Conservation (phyloP, 2,113 vertebrate species). For the Lagopus muta region DNA sequence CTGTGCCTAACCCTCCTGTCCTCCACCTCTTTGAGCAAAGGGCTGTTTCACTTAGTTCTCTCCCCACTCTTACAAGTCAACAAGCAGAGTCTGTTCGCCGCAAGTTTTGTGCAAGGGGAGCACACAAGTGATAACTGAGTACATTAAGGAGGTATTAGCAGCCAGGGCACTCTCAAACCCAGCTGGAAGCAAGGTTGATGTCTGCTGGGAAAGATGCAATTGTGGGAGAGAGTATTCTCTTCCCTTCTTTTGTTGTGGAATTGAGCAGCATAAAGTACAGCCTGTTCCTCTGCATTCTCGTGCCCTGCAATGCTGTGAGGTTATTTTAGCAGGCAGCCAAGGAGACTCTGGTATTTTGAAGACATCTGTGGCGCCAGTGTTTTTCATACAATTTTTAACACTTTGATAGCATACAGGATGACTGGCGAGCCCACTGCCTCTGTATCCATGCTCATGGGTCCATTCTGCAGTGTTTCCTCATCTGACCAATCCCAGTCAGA, state of each 20-base stretch:
- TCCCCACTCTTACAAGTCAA: not conserved
- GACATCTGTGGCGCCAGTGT: conserved; percentile 59
- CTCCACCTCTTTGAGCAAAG: not conserved
- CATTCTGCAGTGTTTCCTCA: not conserved
- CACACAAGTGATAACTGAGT: conserved; percentile 16
- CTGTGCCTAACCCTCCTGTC: not conserved
- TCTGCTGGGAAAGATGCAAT: conserved; percentile 34
- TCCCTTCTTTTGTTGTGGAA: conserved; percentile 45
- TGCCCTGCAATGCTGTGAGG: conserved; percentile 62
- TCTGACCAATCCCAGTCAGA: accelerated
- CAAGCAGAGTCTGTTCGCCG: not conserved
- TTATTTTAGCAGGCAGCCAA: conserved; percentile 69
- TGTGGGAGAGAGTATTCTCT: conserved; percentile 22
- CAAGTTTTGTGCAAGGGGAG: not conserved
- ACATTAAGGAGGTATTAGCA: conserved; percentile 26
- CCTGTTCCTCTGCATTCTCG: conserved; percentile 47
- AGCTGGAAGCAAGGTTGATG: conserved; percentile 41
- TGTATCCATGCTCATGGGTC: accelerated
- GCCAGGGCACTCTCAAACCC: conserved; percentile 30
- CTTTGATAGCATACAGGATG: conserved; percentile 41
- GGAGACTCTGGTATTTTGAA: conserved; percentile 71
- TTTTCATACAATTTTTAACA: conserved; percentile 55
- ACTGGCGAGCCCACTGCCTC: not conserved
- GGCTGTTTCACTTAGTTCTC: not conserved
- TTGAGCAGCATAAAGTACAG: conserved; percentile 54